Base-by-base conservation (phyloP, 2,113 vertebrate species). In the Girardinichthys multiradiatus region DNA sequence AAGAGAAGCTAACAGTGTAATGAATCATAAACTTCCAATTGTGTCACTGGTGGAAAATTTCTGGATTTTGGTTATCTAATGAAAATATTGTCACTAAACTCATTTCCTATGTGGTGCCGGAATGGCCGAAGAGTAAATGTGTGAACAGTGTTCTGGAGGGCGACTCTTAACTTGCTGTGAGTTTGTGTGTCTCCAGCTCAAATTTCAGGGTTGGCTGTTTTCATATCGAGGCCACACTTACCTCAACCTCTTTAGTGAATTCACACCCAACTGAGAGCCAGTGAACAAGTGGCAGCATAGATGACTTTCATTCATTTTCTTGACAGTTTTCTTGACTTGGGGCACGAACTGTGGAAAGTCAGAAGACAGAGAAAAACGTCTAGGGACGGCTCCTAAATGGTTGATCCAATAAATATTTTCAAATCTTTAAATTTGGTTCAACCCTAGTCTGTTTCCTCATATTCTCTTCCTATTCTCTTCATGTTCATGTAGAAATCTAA, bases 81-180 rank as follows among this genome's bases (percentile, higher is more conserved):
- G 88, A 95, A 96, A 96, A 96, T 96, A 96, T 95, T 96, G 94
- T 95, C 84, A n/a, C 91, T 93, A 90, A 91, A 83, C 94, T 95
- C 93, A 97, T 96, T 96, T 96, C 94, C 95, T 95, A 92, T 90
- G 81, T 74, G 91, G 92, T 91, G 94, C 93, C 92, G 92, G 90
- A 90, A 86, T 62, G 73, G 87, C 65, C 90, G 93, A 94, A 92
- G 93, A 92, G 93, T 92, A 93, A 94, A 92, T 93, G 91, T 92
- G 93, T 88, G 92, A 94, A 94, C 91, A 94, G 92, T 90, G 91
- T 90, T 92, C 85, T 83, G 93, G 94, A 93, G 92, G 92, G 85
- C 70, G 80, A 89, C 86, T 86, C 83, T 87, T 81, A 87, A 86
- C 82, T 63, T 77, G 35, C 71, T 33, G 48, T 88, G 75, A 78